Evolutionary conservation across 2,797 vertebrate genomes (phyloP).

Genomic region (Semaprochilodus insignis): DNA sequence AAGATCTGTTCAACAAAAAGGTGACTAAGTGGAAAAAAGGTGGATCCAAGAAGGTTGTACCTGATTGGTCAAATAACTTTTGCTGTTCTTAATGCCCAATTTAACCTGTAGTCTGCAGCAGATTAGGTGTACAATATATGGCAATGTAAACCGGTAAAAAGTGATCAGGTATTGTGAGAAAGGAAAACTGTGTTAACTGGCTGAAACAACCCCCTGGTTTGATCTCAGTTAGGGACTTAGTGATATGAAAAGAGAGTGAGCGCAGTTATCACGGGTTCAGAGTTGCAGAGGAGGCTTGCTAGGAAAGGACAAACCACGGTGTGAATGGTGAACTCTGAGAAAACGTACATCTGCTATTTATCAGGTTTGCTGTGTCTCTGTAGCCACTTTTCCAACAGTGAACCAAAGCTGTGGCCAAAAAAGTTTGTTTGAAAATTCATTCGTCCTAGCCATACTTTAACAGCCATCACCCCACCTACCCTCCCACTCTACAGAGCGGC

Average conservation of each 20-base stretch:
- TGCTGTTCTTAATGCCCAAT: too few relatives aligned
- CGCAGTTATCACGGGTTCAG: constrained; percentile 18
- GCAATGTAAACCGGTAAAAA: not conserved
- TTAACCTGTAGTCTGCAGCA: too few relatives aligned
- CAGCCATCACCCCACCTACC: constrained; percentile 33
- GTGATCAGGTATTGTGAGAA: not conserved
- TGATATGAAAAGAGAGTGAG: constrained; percentile 36
- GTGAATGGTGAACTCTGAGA: not conserved
- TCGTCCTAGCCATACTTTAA: constrained; percentile 65
- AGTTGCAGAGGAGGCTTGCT: not conserved
- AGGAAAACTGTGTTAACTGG: not conserved
- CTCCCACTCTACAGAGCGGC: constrained; percentile 36
- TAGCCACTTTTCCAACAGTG: constrained; percentile 48
- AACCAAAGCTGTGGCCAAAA: constrained; percentile 67
- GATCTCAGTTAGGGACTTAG: not conserved
- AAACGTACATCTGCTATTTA: constrained; percentile 55
- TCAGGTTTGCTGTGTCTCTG: constrained; percentile 61
- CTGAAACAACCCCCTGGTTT: not conserved
- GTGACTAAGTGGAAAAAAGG: too few relatives aligned
- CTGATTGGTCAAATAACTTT: too few relatives aligned
- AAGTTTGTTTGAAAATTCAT: constrained; percentile 68
- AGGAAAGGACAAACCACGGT: constrained; percentile 1
- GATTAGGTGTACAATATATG: not conserved
- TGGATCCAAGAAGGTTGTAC: too few relatives aligned
- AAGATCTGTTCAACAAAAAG: too few relatives aligned